A percentile compares a stretch with the other conserved stretches of the same genome.
phyloP scores from a whole-genome alignment of 2,888 invertebrate genomes.

The Acronicta leporina region DNA sequence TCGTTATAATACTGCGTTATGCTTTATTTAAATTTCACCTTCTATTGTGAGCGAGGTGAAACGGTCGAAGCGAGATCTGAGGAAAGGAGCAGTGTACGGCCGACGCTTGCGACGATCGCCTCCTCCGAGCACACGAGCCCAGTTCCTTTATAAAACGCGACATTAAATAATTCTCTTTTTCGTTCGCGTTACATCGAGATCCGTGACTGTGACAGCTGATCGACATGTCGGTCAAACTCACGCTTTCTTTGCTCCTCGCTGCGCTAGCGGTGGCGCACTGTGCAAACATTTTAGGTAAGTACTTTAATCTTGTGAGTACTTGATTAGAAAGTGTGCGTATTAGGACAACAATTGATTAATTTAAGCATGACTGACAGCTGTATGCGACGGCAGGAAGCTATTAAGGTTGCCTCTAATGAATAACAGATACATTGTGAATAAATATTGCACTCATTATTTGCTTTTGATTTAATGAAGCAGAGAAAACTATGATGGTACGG shows the following conservation, averaged over 20 bases:
- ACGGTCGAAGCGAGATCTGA: slow-evolving; percentile 81
- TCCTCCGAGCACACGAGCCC: slow-evolving; percentile 65
- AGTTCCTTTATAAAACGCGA: slow-evolving; percentile 66
- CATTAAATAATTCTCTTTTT: slow-evolving; percentile 66
- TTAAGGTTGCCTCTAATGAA: slow-evolving; percentile 47
- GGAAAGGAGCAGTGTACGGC: slow-evolving; percentile 83
- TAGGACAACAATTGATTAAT: slow-evolving; percentile 52
- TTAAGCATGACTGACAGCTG: slow-evolving; percentile 47
- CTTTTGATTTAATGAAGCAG: slow-evolving; percentile 30
- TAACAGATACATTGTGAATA: slow-evolving; percentile 43
- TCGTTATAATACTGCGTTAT: slow-evolving; percentile 81
- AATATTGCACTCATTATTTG: slow-evolving; percentile 34
- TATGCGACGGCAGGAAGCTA: slow-evolving; percentile 48
- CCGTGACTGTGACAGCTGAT: slow-evolving; percentile 59
- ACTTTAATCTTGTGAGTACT: slow-evolving; percentile 45
- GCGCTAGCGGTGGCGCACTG: slow-evolving; percentile 71
- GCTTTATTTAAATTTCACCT: slow-evolving; percentile 89
- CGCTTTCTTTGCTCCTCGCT: slow-evolving; percentile 74
- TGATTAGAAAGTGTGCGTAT: slow-evolving; percentile 51
- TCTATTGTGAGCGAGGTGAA: slow-evolving; percentile 87
- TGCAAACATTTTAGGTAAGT: slow-evolving; percentile 86
- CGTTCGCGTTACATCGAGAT: slow-evolving; percentile 38
- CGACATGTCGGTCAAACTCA: slow-evolving; percentile 80
- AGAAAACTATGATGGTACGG: slow-evolving; percentile 1
- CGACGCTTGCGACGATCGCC: slow-evolving; percentile 80